Evolutionary conservation across 2,113 vertebrate genomes (phyloP).

Genomic region (Coryphaenoides rupestris): DNA sequence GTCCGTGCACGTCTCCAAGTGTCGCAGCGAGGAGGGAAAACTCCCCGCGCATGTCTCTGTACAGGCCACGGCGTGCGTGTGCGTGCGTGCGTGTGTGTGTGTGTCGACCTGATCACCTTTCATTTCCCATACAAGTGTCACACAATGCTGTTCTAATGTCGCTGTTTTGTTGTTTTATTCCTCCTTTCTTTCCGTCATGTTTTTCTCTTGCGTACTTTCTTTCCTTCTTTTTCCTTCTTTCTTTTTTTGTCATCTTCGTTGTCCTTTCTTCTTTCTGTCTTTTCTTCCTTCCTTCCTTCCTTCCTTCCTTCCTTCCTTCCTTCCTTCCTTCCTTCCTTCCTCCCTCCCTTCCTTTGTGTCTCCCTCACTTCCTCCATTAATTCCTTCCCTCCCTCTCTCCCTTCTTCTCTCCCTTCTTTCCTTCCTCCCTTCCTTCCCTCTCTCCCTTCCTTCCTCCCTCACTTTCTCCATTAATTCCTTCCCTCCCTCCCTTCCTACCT

Average conservation of each 20-base stretch:
- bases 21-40: neutral
- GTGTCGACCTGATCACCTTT: neutral
- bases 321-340: neutral
- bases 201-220: too few species aligned
- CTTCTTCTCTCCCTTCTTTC: too few species aligned
- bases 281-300: neutral
- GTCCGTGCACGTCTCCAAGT: neutral
- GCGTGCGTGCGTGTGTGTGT: neutral
- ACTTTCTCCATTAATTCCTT: neutral
- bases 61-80: neutral
- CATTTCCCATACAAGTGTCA: too few species aligned
- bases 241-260: too few species aligned
- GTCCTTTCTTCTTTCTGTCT: too few species aligned
- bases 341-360: neutral
- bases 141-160: too few species aligned
- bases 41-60: neutral
- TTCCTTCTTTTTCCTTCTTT: too few species aligned
- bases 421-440: neutral
- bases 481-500: neutral
- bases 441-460: neutral
- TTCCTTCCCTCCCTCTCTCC: too few species aligned
- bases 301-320: neutral
- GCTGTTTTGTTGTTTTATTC: neutral
- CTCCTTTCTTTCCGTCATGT: neutral
- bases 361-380: neutral